Conservation (phyloP, 2,888 invertebrate genomes). For the Lottia gigantea region DNA sequence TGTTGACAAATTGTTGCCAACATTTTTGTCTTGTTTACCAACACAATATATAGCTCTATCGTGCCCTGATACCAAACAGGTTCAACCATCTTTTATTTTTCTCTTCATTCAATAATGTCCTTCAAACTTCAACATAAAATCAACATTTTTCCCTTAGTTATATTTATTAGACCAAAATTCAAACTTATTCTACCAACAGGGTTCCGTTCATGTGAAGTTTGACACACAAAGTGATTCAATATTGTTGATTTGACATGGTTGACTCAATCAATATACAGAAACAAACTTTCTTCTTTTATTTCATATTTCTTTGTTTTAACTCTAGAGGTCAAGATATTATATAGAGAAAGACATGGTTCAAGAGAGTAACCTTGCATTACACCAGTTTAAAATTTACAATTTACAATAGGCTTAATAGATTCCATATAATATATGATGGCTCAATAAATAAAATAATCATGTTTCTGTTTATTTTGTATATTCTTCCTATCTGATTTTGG, state of each 20-base stretch:
- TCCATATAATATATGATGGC: too few relatives aligned
- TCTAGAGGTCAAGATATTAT: too few relatives aligned
- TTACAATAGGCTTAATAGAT: too few relatives aligned
- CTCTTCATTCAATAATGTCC: conserved; percentile 7
- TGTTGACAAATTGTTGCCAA: conserved; percentile 8
- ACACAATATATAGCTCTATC: not conserved
- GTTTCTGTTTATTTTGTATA: too few relatives aligned
- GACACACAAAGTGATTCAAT: conserved; percentile 1
- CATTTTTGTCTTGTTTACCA: conserved; percentile 8
- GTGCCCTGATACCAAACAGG: conserved; percentile 6
- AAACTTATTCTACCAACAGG: not conserved
- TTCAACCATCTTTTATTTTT: not conserved
- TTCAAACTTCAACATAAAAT: not conserved
- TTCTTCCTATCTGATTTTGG: too few relatives aligned
- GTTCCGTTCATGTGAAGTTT: not conserved
- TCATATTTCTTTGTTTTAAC: too few relatives aligned
- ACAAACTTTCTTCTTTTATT: too few relatives aligned
- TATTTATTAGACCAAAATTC: conserved; percentile 6
- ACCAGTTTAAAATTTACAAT: too few relatives aligned
- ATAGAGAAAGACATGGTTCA: too few relatives aligned
- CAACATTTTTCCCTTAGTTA: not conserved
- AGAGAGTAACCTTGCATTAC: too few relatives aligned
- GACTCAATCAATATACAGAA: too few relatives aligned
- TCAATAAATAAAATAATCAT: too few relatives aligned
- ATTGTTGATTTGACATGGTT: conserved; percentile 4